Percentiles rank a stretch among this genome's conserved stretches.
Evolutionary conservation across 53 echinoderm and acorn worm genomes (phyloP).

Genomic region (Paracentrotus lividus): DNA sequence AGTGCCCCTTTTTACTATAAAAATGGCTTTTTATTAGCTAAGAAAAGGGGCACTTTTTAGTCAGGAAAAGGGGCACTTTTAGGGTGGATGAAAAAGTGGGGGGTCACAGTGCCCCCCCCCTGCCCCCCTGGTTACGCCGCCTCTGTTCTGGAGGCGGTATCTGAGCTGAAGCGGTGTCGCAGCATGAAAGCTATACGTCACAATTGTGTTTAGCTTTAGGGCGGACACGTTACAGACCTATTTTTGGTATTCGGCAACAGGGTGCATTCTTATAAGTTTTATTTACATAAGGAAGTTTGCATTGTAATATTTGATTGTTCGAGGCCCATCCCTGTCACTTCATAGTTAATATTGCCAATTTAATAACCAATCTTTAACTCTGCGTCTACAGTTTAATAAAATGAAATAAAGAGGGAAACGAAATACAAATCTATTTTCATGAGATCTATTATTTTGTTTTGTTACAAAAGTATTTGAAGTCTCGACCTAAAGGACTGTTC

Average conservation of each 20-base stretch:
- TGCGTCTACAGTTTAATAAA: not conserved
- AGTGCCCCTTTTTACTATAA: no score
- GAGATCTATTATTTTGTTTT: no score
- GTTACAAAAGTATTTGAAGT: no score
- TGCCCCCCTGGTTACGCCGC: no score
- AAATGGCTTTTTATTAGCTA: no score
- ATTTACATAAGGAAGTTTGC: constrained; percentile 32
- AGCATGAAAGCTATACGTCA: not conserved
- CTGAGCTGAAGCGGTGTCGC: not conserved
- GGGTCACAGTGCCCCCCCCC: no score
- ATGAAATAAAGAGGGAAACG: not conserved
- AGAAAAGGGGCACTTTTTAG: no score
- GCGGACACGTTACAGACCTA: not conserved
- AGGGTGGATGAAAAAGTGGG: no score
- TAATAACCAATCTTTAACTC: not conserved
- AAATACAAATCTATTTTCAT: no score
- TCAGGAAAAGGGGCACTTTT: no score
- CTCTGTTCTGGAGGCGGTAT: no score
- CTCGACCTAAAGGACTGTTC: not conserved
- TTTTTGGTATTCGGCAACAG: not conserved
- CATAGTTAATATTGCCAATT: not conserved
- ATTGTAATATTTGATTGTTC: not conserved
- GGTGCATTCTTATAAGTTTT: not conserved
- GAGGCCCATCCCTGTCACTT: not conserved
- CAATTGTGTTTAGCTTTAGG: not conserved